Percentiles rank a stretch among this genome's conserved stretches.
phyloP scores from a whole-genome alignment of 2,113 vertebrate genomes.

The Muntiacus reevesi region DNA sequence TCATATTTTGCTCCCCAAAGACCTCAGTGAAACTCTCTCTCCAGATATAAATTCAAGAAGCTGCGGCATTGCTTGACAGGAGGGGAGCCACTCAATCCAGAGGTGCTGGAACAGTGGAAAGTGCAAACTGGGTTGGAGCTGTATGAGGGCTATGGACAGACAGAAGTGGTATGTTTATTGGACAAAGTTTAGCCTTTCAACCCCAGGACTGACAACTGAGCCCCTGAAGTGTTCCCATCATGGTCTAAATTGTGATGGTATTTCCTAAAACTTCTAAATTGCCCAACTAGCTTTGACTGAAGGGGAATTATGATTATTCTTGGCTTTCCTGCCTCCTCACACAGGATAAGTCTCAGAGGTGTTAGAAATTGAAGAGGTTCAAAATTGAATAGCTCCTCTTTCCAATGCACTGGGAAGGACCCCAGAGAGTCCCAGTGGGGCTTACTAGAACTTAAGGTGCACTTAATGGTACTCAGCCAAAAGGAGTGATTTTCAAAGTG shows the following conservation, averaged over 20 bases:
- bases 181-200: neutral
- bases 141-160: slow-evolving; percentile 87
- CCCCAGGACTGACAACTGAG: neutral
- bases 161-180: slow-evolving; percentile 78
- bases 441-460: neutral
- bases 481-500: neutral
- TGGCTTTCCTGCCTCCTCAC: neutral
- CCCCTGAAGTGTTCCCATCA: neutral
- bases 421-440: neutral
- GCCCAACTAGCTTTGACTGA: neutral
- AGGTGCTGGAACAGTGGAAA: slow-evolving; percentile 82
- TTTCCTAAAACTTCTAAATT: neutral
- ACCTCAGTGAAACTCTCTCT: neutral
- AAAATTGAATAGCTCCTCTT: neutral
- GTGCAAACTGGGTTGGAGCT: slow-evolving; percentile 81
- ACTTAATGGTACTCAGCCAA: neutral
- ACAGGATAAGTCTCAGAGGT: neutral
- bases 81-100: slow-evolving; percentile 83
- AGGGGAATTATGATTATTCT: neutral
- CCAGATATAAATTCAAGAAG: slow-evolving; percentile 79
- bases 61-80: slow-evolving; percentile 79
- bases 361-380: neutral
- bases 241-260: neutral
- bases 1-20: neutral
- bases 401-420: neutral